phyloP scores from a whole-genome alignment of 2,888 invertebrate species.

The Meloe dianella region DNA sequence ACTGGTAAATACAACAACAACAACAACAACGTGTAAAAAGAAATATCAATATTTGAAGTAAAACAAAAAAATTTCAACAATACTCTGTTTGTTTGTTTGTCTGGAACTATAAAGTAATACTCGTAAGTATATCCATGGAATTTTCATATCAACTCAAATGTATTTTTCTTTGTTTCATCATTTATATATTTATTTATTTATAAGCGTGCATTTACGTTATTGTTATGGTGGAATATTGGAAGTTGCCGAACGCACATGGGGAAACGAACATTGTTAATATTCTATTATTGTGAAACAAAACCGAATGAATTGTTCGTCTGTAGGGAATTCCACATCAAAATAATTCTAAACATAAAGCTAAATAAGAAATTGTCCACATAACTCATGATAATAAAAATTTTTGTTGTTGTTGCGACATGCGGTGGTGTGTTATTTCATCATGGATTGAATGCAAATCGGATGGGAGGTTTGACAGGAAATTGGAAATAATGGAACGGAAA shows the following conservation, averaged over 20 bases:
- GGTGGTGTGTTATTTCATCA: neutral
- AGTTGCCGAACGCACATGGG: neutral
- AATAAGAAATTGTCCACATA: neutral
- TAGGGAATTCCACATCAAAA: neutral
- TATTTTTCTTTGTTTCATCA: neutral
- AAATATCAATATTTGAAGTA: neutral
- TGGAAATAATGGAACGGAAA: neutral
- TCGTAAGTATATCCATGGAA: neutral
- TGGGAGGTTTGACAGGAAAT: neutral
- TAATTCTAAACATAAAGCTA: neutral
- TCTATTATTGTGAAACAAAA: neutral
- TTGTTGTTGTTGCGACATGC: too few relatives aligned
- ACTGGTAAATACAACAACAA: neutral
- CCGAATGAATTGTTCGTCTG: neutral
- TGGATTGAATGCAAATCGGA: neutral
- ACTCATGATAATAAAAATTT: neutral
- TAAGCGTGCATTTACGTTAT: neutral
- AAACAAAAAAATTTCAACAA: too few relatives aligned
- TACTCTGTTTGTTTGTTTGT: neutral
- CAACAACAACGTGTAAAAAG: neutral
- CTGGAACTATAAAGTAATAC: neutral
- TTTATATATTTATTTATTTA: slow-evolving; percentile 11
- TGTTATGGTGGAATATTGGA: slow-evolving; percentile 16
- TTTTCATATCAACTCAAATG: neutral
- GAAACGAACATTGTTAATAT: neutral